Conservation (phyloP, 92 coral and sea anemone species). For the Siderastrea radians region DNA sequence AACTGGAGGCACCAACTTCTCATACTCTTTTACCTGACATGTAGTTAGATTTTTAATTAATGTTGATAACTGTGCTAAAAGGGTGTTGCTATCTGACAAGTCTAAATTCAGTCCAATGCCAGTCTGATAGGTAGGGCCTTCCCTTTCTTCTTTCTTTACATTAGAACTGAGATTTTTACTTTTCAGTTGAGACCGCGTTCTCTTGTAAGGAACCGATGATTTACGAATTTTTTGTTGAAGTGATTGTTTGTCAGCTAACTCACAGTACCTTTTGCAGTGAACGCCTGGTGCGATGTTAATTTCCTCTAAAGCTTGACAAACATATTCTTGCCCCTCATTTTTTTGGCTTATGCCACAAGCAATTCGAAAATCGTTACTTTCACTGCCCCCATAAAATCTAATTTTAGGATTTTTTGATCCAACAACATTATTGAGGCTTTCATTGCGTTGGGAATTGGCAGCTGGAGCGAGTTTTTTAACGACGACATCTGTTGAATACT, state of each 20-base stretch:
- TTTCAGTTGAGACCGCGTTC: conserved; percentile 21
- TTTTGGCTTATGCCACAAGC: conserved; percentile 62
- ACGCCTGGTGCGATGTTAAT: conserved; percentile 44
- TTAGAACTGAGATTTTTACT: conserved; percentile 19
- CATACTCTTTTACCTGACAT: too few relatives aligned
- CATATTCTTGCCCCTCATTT: conserved; percentile 53
- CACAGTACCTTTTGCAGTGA: conserved; percentile 39
- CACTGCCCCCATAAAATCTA: conserved; percentile 60
- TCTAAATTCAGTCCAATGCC: conserved; percentile 8
- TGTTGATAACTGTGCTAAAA: too few relatives aligned
- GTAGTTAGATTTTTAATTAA: too few relatives aligned
- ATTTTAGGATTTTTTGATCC: conserved; percentile 59
- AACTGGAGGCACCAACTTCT: background rate
- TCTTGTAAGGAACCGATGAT: conserved; percentile 21
- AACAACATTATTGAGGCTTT: conserved; percentile 49
- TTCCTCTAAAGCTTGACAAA: conserved; percentile 43
- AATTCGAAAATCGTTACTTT: conserved; percentile 57
- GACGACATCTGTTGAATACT: conserved; percentile 34
- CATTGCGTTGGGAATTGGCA: conserved; percentile 44
- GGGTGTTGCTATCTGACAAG: too few relatives aligned
- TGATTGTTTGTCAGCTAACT: conserved; percentile 23
- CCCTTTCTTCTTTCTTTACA: conserved; percentile 39
- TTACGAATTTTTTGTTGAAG: conserved; percentile 22
- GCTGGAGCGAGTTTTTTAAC: conserved; percentile 24
- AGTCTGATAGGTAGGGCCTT: conserved; percentile 37